Evolutionary conservation across 2,113 vertebrate genomes (phyloP).

Genomic region (Psilopsiagon aymara): DNA sequence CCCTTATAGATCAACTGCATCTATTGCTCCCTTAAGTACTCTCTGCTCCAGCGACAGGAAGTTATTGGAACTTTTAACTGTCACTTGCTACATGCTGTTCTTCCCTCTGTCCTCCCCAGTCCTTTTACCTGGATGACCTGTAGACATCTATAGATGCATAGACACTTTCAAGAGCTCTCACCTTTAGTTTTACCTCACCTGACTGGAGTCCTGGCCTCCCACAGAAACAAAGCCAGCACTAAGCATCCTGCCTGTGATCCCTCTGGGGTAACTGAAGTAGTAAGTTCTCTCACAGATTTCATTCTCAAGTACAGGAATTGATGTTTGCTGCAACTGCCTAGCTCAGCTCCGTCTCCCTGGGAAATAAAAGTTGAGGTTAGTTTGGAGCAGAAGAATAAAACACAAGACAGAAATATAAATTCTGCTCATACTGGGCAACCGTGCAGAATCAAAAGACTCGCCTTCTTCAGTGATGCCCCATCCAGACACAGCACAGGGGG

Average conservation of each 20-base stretch:
- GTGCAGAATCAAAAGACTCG: not conserved
- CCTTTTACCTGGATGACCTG: not conserved
- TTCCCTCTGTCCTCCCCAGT: not conserved
- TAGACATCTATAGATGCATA: not conserved
- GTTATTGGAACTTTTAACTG: not conserved
- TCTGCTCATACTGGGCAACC: not conserved
- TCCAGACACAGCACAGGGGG: not conserved
- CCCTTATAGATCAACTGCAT: rapidly evolving
- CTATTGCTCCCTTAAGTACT: not conserved
- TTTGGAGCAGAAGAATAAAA: not conserved
- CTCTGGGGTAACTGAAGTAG: not conserved
- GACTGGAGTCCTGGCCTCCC: not conserved
- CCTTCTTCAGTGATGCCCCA: not conserved
- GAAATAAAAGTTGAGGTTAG: not conserved
- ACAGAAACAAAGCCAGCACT: not conserved
- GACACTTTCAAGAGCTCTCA: not conserved
- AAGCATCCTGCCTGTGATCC: not conserved
- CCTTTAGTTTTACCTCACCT: not conserved
- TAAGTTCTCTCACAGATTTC: slow-evolving; percentile 1
- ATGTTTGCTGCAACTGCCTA: not conserved
- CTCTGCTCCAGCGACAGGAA: not conserved
- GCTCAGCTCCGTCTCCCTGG: not conserved
- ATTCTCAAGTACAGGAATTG: not conserved
- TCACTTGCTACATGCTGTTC: not conserved
- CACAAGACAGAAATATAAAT: not conserved